These are phyloP conservation scores for Mustela lutreola DNA, from an alignment of 2,113 vertebrate genomes.

Conservation along the genomic window DNA sequence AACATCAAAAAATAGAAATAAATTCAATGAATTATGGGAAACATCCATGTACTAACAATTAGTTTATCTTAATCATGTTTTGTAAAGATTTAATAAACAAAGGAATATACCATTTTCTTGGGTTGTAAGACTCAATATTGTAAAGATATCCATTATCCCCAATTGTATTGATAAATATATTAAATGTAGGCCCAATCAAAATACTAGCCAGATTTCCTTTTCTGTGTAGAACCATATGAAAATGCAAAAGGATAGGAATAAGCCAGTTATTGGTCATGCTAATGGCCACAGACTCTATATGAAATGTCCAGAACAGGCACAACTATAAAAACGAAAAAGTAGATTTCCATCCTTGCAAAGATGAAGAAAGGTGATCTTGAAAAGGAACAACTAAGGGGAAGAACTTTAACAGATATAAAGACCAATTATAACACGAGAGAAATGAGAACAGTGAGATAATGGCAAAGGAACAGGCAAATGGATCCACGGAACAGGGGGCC, in stretches of 20 bases:
- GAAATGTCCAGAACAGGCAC: not conserved
- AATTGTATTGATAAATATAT: not conserved
- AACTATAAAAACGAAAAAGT: not conserved
- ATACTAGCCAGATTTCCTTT: not conserved
- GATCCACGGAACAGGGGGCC: not conserved
- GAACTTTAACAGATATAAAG: slow-evolving; percentile 29
- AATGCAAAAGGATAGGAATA: slow-evolving; percentile 31
- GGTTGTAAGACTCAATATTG: not conserved
- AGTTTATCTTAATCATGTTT: not conserved
- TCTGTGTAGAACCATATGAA: slow-evolving; percentile 35
- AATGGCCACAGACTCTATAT: not conserved
- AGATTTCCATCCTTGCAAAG: not conserved
- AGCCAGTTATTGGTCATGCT: not conserved
- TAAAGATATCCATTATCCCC: not conserved
- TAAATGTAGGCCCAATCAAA: not conserved
- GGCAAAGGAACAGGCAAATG: not conserved
- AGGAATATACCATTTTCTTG: not conserved
- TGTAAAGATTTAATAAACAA: slow-evolving; percentile 40
- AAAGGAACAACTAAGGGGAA: slow-evolving; percentile 4
- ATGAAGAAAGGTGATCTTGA: not conserved
- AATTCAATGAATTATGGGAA: not conserved
- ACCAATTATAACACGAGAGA: not conserved
- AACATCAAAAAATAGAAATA: slow-evolving; percentile 3
- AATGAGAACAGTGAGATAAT: slow-evolving; percentile 12
- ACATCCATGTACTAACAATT: not conserved